phyloP scores from a whole-genome alignment of 1,140 invertebrate species.

The Cherax quadricarinatus region DNA sequence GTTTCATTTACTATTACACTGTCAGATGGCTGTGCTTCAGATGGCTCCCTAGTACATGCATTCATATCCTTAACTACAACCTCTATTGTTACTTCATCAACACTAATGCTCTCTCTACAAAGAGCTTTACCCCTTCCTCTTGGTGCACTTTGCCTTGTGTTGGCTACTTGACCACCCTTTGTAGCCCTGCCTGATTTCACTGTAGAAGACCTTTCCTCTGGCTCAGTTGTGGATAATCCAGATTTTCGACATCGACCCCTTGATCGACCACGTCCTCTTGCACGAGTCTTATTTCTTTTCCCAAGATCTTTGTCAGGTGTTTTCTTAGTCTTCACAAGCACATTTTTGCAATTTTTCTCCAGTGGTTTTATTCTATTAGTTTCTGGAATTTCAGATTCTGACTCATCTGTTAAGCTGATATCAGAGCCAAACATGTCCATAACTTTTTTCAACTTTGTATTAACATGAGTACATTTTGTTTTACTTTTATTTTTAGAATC shows the following conservation, averaged over 20 bases:
- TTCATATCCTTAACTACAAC: not conserved
- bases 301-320: not conserved
- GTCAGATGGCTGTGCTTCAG: not conserved
- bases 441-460: not conserved
- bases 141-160: not conserved
- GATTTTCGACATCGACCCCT: not conserved
- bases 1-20: not conserved
- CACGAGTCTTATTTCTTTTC: not conserved
- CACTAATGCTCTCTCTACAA: not conserved
- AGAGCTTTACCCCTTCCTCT: not conserved
- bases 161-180: not conserved
- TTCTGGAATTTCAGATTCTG: not conserved
- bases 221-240: not conserved
- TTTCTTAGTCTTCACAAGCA: not conserved
- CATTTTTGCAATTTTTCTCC: not conserved
- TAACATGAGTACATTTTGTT: not conserved
- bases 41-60: not conserved
- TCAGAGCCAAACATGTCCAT: conserved; percentile 22
- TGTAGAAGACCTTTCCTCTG: not conserved
- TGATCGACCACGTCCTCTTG: not conserved
- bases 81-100: conserved; percentile 33
- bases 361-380: not conserved
- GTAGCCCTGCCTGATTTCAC: not conserved
- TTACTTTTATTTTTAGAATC: not conserved
- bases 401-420: conserved; percentile 34